Evolutionary conservation across 2,888 invertebrate species (phyloP).

Genomic region (Blera fallax): DNA sequence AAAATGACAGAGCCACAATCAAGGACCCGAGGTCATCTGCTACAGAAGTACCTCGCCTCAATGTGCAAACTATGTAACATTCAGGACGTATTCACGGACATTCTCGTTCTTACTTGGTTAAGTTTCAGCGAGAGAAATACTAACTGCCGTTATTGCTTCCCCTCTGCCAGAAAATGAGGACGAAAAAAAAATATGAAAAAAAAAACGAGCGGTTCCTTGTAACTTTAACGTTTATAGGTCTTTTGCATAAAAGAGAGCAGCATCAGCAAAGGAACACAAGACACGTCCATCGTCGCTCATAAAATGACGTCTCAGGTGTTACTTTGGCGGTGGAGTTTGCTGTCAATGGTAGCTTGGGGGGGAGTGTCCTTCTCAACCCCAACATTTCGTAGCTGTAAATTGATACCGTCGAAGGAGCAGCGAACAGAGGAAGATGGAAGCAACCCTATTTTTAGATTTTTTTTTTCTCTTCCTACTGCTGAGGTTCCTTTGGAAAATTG

Average conservation of each 20-base stretch:
- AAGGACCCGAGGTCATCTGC: constrained; percentile 41
- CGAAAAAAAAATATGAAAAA: not conserved
- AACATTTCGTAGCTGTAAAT: constrained; percentile 25
- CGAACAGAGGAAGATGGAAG: constrained; percentile 1
- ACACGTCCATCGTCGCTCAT: constrained; percentile 38
- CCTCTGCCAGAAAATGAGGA: not conserved
- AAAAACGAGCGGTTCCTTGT: not conserved
- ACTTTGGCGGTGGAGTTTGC: not conserved
- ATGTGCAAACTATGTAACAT: constrained; percentile 24
- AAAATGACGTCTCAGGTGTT: constrained; percentile 56
- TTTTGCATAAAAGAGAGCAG: constrained; percentile 37
- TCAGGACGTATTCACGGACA: constrained; percentile 11
- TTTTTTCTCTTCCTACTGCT: not conserved
- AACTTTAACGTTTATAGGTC: constrained; percentile 28
- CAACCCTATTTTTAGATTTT: constrained; percentile 4
- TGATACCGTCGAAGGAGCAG: constrained; percentile 11
- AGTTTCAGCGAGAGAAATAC: constrained; percentile 32
- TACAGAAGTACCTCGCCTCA: not conserved
- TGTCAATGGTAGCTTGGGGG: not conserved
- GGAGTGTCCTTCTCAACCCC: not conserved
- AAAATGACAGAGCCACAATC: constrained; percentile 53
- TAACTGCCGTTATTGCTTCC: constrained; percentile 46
- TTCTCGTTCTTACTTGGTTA: not conserved
- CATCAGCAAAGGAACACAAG: constrained; percentile 5
- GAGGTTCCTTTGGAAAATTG: constrained; percentile 32